Evolutionary conservation across 1,140 invertebrate genomes (phyloP), one percentile per base, ranked within the genome.

Genomic region (Tetragonula clypearis): DNA sequence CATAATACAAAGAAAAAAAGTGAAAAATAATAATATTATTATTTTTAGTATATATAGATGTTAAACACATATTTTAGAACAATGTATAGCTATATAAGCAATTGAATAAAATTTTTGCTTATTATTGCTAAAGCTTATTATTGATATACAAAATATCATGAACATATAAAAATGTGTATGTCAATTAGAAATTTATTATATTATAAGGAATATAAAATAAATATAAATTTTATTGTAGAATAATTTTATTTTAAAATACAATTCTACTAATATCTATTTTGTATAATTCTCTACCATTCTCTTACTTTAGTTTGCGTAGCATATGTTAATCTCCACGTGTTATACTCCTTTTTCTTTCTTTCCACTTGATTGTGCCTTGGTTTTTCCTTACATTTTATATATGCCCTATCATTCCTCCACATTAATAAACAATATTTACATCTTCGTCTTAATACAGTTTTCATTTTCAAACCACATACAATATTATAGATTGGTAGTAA

Each of bases 371-470:
- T 98, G 90, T 98, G 98, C 77, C 97, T 94, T 62, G 97, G 96
- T 92, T 97, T 96, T 35, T 96, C 96, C 88, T 96, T 96, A 90
- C 98, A 98, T 75, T 97, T 96, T 71, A 98, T 96, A 94, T 97
- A 97, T 86, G 96, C 91, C 60, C 97, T 95, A 84, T 97, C 96
- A 91, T 98, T 95, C 79, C 96, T 94, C 66, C 95, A 94, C 21
- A 97, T 96, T 92, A 97, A 96, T 90, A 97, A 97, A 91, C 98
- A 98, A 88, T 97, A 96, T 93, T 96, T 97, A 91, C 98, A 98
- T 56, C 97, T 95, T 73, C 95, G 93, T 87, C 95, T 95, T 35
- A 97, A 91, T 23, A 93, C 88, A 17, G 96, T 96, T 92, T 96
- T 96, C 12, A 96, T 94, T 93, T 97, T 97, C 84, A 97, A 95